Percentiles rank a stretch among this genome's conserved stretches.
These are phyloP conservation scores for Caradrina clavipalpis DNA, from an alignment of 2,888 invertebrate species.

Conservation along the genomic window DNA sequence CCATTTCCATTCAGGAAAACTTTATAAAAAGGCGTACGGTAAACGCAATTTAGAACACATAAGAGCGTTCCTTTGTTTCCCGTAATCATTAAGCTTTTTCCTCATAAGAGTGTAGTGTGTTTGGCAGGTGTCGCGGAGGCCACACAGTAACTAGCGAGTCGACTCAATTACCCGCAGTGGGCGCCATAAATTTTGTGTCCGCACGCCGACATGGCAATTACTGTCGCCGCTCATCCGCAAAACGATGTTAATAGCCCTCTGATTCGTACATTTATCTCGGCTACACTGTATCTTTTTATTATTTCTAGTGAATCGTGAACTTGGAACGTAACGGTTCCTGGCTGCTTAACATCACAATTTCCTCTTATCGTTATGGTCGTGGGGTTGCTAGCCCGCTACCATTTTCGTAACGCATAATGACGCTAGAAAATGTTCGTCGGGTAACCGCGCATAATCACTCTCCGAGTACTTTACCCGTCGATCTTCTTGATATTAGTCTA, in stretches of 20 bases:
- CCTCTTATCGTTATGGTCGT: constrained; percentile 68
- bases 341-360: constrained; percentile 64
- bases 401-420: constrained; percentile 73
- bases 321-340: constrained; percentile 63
- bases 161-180: constrained; percentile 86
- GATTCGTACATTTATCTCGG: constrained; percentile 85
- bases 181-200: constrained; percentile 87
- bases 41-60: constrained; percentile 21
- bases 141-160: constrained; percentile 74
- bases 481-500: constrained; percentile 60
- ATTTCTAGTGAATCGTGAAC: constrained; percentile 71
- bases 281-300: constrained; percentile 78
- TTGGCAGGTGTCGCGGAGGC: constrained; percentile 76
- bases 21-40: constrained; percentile 29
- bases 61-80: constrained; percentile 41
- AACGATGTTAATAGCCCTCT: constrained; percentile 89
- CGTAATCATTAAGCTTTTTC: constrained; percentile 52
- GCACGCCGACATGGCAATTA: constrained; percentile 89
- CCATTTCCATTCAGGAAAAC: not conserved
- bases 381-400: constrained; percentile 66
- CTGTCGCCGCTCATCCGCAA: constrained; percentile 90
- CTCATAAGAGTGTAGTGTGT: constrained; percentile 62
- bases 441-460: constrained; percentile 70
- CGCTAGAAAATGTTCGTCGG: constrained; percentile 70
- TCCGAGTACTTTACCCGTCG: constrained; percentile 61